Evolutionary conservation across 1,140 invertebrate genomes (phyloP), one percentile per base, ranked within the genome.

Genomic region (Ruditapes philippinarum): DNA sequence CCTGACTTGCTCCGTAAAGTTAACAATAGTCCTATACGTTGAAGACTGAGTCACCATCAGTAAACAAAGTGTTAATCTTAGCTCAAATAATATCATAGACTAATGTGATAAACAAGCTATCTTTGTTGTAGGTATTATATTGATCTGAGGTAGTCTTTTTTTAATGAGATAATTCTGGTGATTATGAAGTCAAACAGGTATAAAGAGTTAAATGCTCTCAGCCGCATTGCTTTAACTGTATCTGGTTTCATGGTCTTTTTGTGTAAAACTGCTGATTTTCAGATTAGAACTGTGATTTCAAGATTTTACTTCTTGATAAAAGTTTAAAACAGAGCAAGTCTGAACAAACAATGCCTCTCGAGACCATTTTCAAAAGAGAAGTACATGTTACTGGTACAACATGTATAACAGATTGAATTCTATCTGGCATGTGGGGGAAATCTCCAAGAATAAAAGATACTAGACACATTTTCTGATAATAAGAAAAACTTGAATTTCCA

Each of bases 121-220:
- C 28, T 62, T 81, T 81, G 79, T 81, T 62, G 38, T 57, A 45
- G 22, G 62, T 31, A 38, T 42, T 54, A 11, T 84, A 74, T 84
- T 84, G 82, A 84, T 84, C 62, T 51, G 14, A 7, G 70, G 1
- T 31, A 78, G 62, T 54, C 68, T 22, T 49, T n/a, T n/a, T 84
- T 84, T 84, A 73, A 70, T 73, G 68, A 45, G 62, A 84, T 84
- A 84, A 84, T 84, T 54, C n/a, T n/a, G 38, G 51, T 54, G 80
- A 84, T 84, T 84, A 84, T 74, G 82, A 57, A 84, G 82, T 84
- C 65, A 84, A 84, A 60, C 22, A 42, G 65, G 82, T 84, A 42
- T 84, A 84, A 84, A 40, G 82, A 74, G 82, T 73, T 68, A 49
- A 84, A 73, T 36, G 49, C 33, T 73, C 36, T 31, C 60, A 68